Conservation (phyloP, 2,113 vertebrate genomes). For the Stigmatopora nigra region DNA sequence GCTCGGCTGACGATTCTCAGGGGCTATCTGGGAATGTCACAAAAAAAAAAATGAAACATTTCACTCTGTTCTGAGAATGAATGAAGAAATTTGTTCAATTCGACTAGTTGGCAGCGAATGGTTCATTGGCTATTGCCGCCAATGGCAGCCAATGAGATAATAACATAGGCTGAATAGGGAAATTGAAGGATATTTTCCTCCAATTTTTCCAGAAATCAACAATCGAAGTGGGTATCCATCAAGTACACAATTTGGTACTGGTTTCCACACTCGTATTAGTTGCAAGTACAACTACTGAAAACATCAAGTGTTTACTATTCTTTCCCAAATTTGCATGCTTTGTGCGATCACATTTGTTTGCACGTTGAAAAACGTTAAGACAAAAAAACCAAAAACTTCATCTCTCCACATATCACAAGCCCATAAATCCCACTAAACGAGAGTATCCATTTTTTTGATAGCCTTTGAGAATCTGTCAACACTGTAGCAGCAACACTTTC, state of each 20-base stretch:
- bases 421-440: background rate
- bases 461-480: conserved; percentile 56
- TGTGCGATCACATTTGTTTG: too few relatives aligned
- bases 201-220: background rate
- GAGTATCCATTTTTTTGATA: conserved; percentile 33
- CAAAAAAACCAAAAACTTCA: background rate
- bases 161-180: background rate
- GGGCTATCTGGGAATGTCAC: conserved; percentile 36
- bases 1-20: conserved; percentile 48
- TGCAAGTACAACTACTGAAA: background rate
- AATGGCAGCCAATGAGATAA: background rate
- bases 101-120: too few relatives aligned
- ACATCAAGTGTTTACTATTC: background rate
- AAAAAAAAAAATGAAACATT: conserved; percentile 3
- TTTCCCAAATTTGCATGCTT: background rate
- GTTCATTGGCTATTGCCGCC: too few relatives aligned
- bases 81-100: too few relatives aligned
- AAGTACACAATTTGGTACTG: conserved; percentile 1
- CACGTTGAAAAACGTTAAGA: background rate
- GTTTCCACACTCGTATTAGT: background rate
- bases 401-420: background rate
- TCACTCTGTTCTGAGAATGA: background rate
- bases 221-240: background rate
- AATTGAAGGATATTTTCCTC: background rate
- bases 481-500: conserved; percentile 34